Evolutionary conservation across 2,888 invertebrate genomes (phyloP), one percentile per base, ranked within the genome.

Genomic region (Hirtodrosophila duncani): DNA sequence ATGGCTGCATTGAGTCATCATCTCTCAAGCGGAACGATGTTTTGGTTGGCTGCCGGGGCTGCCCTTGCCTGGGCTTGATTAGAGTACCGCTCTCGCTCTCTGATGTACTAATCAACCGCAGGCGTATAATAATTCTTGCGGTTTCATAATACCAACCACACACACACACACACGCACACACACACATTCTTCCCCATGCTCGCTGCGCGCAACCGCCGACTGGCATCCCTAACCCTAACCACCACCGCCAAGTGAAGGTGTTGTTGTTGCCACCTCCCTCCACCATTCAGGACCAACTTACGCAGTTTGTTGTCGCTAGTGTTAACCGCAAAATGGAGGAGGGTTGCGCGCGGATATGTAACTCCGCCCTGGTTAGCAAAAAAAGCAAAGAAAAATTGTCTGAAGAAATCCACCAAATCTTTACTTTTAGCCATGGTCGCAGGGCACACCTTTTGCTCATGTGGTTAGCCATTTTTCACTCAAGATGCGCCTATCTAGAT

Each of bases 81-180:
- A 59, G 65, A 65, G 61, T 52, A 39, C 37, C 39, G 45, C 8
- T 34, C n/a, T 9, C 7, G 5, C 10, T 33, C 17, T 70, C 58
- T 77, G 67, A 77, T 79, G 71, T 79, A 80, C 67, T 74, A 67
- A 71, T 70, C 74, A 66, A 82, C 82, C 82, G 65, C 81, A 81
- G 77, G 71, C 69, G 69, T 77, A 67, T 77, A 80, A 82, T 82
- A 82, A 82, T 72, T 83, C 68, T 75, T 83, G 83, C 63, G 83
- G 83, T 83, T 83, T 75, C 72, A 81, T 82, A 82, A 83, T 63
- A 71, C 72, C 57, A 64, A 61, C 71, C 75, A 63, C 75, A 60
- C 45, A 38, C 24, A 37, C 36, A 45, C 46, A 51, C 37, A 38
- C 34, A 31, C 52, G 44, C 18, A 24, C 18, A 24, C 24, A 30